Evolutionary conservation across 2,888 invertebrate genomes (phyloP).

Genomic region (Trissonchulus latispiculum): DNA sequence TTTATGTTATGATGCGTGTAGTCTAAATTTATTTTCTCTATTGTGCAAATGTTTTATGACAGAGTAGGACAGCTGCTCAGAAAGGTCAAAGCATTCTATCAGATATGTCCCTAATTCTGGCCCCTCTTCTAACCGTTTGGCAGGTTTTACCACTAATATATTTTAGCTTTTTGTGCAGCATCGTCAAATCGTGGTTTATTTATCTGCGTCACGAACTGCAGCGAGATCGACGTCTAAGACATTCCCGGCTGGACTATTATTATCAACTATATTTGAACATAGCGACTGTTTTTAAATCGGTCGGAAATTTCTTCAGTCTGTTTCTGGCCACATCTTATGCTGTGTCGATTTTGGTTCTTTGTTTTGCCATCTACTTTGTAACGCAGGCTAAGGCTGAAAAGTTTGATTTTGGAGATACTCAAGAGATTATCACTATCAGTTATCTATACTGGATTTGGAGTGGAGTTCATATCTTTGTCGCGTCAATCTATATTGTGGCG

Average conservation of each 20-base stretch:
- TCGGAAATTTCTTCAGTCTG: background rate
- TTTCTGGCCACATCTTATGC: background rate
- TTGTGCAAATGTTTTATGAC: too few species aligned
- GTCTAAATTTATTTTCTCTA: too few species aligned
- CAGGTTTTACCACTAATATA: conserved; percentile 6
- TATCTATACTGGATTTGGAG: conserved; percentile 1
- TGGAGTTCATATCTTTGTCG: background rate
- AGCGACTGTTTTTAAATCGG: background rate
- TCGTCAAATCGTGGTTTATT: background rate
- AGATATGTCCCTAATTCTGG: conserved; percentile 1
- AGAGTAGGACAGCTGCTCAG: too few species aligned
- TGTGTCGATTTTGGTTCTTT: background rate
- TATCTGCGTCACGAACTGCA: background rate
- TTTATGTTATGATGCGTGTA: too few species aligned
- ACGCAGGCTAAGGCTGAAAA: background rate
- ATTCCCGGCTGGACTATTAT: background rate
- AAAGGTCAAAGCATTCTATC: conserved; percentile 2
- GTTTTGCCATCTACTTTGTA: conserved; percentile 5
- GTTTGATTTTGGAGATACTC: background rate
- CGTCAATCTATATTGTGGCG: background rate
- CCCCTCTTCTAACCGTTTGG: background rate
- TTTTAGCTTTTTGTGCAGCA: background rate
- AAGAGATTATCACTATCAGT: background rate
- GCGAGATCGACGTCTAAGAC: background rate
- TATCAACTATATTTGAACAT: background rate